These are phyloP conservation scores for Zygaena filipendulae DNA, from an alignment of 2,888 invertebrate species.

Conservation along the genomic window DNA sequence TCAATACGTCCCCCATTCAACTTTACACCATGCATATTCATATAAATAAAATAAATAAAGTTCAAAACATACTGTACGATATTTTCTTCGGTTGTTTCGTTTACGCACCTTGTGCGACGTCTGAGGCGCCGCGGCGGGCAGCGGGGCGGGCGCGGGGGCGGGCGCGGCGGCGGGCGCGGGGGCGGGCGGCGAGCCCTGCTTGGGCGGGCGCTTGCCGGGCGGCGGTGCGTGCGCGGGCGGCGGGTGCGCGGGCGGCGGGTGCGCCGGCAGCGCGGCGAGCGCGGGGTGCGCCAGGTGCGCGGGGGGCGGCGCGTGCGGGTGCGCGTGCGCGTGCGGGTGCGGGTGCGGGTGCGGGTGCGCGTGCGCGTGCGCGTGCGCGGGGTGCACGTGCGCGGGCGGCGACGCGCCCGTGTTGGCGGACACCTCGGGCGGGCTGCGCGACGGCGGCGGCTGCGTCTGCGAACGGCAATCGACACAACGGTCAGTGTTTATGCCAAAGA, in stretches of 20 bases:
- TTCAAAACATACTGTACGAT: too few relatives aligned
- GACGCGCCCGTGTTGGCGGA: constrained; percentile 48
- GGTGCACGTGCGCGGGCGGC: constrained; percentile 30
- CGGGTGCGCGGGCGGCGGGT: constrained; percentile 29
- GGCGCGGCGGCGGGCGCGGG: constrained; percentile 16
- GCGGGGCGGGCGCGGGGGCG: constrained; percentile 18
- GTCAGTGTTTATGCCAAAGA: background rate
- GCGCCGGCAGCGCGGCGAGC: constrained; percentile 38
- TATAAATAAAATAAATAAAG: too few relatives aligned
- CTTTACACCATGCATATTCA: too few relatives aligned
- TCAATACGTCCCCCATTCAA: too few relatives aligned
- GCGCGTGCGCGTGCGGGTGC: constrained; percentile 25
- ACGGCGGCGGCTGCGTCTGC: constrained; percentile 24
- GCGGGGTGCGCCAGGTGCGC: constrained; percentile 19
- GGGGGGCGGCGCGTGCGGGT: constrained; percentile 26
- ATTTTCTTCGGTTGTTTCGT: too few relatives aligned
- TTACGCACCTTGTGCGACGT: constrained; percentile 21
- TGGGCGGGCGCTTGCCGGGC: constrained; percentile 17
- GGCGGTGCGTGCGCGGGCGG: constrained; percentile 23
- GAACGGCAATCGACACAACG: too few relatives aligned
- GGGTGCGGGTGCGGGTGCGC: too few relatives aligned
- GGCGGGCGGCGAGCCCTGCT: too few relatives aligned
- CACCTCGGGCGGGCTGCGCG: constrained; percentile 46
- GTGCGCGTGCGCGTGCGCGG: constrained; percentile 18
- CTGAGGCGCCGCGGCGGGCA: constrained; percentile 17